Base-by-base conservation (phyloP, 1,140 invertebrate species). In the Leptonema lineaticorne region DNA sequence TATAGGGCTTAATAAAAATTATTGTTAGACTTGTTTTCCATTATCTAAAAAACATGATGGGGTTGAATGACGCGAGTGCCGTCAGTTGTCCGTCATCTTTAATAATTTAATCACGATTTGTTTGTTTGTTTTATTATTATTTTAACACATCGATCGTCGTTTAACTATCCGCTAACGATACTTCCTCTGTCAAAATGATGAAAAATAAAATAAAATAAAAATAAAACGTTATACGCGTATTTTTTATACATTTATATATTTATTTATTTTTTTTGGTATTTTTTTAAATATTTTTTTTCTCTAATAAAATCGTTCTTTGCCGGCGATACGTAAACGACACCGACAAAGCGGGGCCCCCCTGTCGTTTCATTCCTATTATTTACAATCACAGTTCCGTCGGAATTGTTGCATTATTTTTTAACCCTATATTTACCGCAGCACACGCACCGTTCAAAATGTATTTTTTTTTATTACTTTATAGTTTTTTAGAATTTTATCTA, bases 401-500 rank as follows among this genome's bases (percentile, higher is more conserved):
- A 66, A 57, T 37, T 57, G 28, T 26, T 66, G 16, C 46, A 50
- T 72, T 48, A 63, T 63, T 60, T 9, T 41, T 41, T 16, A 16
- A 14, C 37, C 37, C 11, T 41, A 9, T 41, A 11, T 33, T 11
- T 53, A 26, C 63, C 46, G 62, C 60, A 67, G 63, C 63, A 72
- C 65, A 63, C 59, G 48, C 60, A 66, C 65, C 57, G 63, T 63
- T 65, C 66, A 68, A 63, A 71, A 62, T 69, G n/a, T 46, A n/a
- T n/a, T n/a, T n/a, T n/a, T n/a, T n/a, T n/a, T n/a, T 48, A 46
- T 69, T 66, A 57, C 37, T 50, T 57, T 66, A 53, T 66, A 22
- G 65, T 63, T 60, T 73, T 70, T 72, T 73, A 73, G 71, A 70
- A 73, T 73, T 67, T 73, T 37, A 60, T 73, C 68, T 73, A 73